These are phyloP conservation scores for Watsonalla binaria DNA, from an alignment of 2,888 invertebrate species.

Conservation along the genomic window DNA sequence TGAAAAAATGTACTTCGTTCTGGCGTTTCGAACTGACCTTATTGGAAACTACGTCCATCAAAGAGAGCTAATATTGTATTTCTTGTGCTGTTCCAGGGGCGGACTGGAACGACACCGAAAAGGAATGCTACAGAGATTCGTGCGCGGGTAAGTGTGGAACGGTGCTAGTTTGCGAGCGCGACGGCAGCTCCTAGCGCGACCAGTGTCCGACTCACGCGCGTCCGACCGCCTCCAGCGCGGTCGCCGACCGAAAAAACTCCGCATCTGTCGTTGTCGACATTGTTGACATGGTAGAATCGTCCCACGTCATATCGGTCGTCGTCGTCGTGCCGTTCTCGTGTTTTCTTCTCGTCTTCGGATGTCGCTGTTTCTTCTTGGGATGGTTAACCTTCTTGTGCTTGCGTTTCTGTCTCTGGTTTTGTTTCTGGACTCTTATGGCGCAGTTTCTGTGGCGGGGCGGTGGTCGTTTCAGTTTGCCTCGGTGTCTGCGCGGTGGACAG, in stretches of 20 bases:
- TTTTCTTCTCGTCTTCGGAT: conserved; percentile 77
- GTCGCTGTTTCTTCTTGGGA: conserved; percentile 73
- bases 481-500: conserved; percentile 62
- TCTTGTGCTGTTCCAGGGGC: conserved; percentile 26
- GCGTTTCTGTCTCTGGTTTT: conserved; percentile 62
- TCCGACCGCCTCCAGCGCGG: conserved; percentile 76
- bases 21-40: conserved; percentile 17
- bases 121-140: conserved; percentile 61
- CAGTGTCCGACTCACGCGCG: conserved; percentile 71
- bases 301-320: conserved; percentile 68
- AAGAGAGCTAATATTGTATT: conserved; percentile 52
- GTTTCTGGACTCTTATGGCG: conserved; percentile 69
- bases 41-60: conserved; percentile 33
- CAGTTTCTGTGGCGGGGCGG: conserved; percentile 67
- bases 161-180: conserved; percentile 72
- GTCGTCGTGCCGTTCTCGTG: conserved; percentile 68
- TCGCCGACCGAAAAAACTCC: conserved; percentile 79
- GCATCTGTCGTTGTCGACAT: conserved; percentile 73
- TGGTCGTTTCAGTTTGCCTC: conserved; percentile 64
- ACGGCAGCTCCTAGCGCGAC: conserved; percentile 73
- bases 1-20: neutral
- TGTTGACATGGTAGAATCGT: conserved; percentile 73
- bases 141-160: conserved; percentile 68
- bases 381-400: conserved; percentile 73
- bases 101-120: conserved; percentile 31